Evolutionary conservation across 1,140 invertebrate genomes (phyloP), one percentile per base, ranked within the genome.

Genomic region (Apolygus lucorum): DNA sequence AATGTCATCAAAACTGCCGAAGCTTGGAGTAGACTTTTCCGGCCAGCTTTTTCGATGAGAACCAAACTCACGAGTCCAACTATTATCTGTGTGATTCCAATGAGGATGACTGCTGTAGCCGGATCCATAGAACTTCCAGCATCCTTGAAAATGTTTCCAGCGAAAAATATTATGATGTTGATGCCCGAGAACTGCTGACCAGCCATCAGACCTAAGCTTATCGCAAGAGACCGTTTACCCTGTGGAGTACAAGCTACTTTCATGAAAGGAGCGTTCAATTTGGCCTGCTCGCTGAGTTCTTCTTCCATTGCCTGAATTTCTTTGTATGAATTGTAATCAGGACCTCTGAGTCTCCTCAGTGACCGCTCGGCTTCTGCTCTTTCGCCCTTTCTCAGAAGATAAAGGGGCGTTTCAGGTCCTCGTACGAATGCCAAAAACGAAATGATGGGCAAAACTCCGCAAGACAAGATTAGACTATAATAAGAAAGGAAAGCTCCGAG

Each of bases 101-200:
- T 27, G 59, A 76, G 62, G 70, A 72, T 73, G 21, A 67, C 54
- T 13, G 69, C 72, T 22, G 72, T 62, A 2, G 69, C 29, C 24
- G 72, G 68, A 21, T 83, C 74, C 2, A 91, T 81, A 2, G 78
- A 72, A 21, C 81, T 84, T 62, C 85, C 82, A 2, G 87, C 82
- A 17, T 79, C 81, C 26, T 81, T 71, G 74, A 95, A 93, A 69
- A 95, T 93, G 0, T 78, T 74, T 0, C 83, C 83, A 0, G 88
- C 82, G 73, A 92, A 93, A 76, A 93, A 93, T 67, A 92, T 87
- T 25, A 94, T 88, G 0, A 88, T 89, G 74, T 94, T 94, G 11
- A 95, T 90, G 52, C 92, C 90, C 67, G 87, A 88, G 29, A 94
- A 78, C 76, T 95, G 92, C 75, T 94, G 92, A 77, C 93, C 89